Percentiles rank a stretch among this genome's conserved stretches.
These are phyloP conservation scores for Drosophila novamexicana DNA, from an alignment of 1,140 invertebrate genomes.

Conservation along the genomic window DNA sequence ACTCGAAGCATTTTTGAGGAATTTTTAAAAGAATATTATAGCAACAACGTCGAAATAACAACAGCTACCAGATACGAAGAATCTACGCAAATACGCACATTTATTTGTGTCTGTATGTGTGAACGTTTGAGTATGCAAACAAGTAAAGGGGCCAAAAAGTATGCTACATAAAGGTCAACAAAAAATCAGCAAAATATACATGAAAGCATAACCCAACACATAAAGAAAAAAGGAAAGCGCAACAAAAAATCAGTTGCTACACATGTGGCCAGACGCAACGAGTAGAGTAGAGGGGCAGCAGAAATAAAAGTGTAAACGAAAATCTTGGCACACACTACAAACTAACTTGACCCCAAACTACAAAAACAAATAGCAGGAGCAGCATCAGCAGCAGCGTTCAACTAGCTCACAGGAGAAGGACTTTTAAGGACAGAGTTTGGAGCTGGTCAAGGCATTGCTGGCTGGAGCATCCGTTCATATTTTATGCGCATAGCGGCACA, in stretches of 20 bases:
- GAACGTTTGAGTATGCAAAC: background rate
- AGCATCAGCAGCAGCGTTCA: constrained; percentile 10
- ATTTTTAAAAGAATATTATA: constrained; percentile 58
- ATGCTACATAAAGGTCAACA: constrained; percentile 70
- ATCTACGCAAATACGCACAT: constrained; percentile 28
- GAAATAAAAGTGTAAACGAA: constrained; percentile 55
- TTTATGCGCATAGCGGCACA: constrained; percentile 82
- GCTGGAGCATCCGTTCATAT: constrained; percentile 62
- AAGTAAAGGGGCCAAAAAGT: constrained; percentile 3
- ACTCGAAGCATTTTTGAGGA: constrained; percentile 17
- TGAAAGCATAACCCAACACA: constrained; percentile 34
- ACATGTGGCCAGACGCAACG: constrained; percentile 51
- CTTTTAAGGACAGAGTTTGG: constrained; percentile 12
- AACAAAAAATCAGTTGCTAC: constrained; percentile 68
- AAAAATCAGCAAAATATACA: constrained; percentile 60
- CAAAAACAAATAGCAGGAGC: constrained; percentile 63
- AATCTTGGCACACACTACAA: constrained; percentile 59
- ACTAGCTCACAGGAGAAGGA: constrained; percentile 16
- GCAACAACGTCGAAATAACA: constrained; percentile 59
- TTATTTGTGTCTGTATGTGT: constrained; percentile 5
- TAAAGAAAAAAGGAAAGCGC: constrained; percentile 28
- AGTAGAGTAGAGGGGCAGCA: background rate
- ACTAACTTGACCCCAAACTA: constrained; percentile 78
- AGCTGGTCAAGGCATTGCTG: background rate
- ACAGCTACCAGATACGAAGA: constrained; percentile 30